Evolutionary conservation across 2,113 vertebrate species (phyloP), one percentile per base, ranked within the genome.

Genomic region (Potamarius usumacintae): DNA sequence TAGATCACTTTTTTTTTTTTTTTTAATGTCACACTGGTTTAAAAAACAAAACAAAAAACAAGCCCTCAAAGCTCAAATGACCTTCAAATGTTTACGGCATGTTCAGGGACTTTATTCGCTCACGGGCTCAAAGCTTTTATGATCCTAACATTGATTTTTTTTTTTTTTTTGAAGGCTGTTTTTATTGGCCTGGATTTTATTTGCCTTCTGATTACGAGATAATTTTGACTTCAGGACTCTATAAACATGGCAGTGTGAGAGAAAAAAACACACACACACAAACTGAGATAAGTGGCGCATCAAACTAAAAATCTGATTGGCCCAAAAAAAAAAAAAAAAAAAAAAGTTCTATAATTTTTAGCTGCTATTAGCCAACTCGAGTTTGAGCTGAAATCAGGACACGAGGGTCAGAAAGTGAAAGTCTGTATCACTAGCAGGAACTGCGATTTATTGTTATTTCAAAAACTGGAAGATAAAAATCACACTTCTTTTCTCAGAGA

Each of bases 21-120:
- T 55, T 78, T 30, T 30, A 30, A 30, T 34, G 48, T 82, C 15
- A 50, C 60, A 34, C n/a, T n/a, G n/a, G n/a, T 57, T 58, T 55
- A 58, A 22, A 20, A 12, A 52, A 77, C 25, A 34, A 58, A 12
- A 20, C 12, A 25, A 76, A 52, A 34, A 80, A 67, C 5, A 30
- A 30, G 48, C 14, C 10, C 79, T 85, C 63, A 89, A 79, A 86
- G 74, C 63, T 42, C 22, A 55, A 30, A 12, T 27, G 86, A 89
- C 89, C 89, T 89, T 89, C 67, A 76, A 27, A 63, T 34, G 3
- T 53, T 67, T 85, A 67, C 42, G 27, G 25, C 77, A n/a, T 58
- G 72, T 77, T 81, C 52, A 30, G 63, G 58, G 50, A 50, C 74
- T 87, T 85, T 80, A 76, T 60, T 57, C 72, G 53, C 25, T 84